Evolutionary conservation across 2,113 vertebrate genomes (phyloP), one percentile per base, ranked within the genome.

Genomic region (Perccottus glenii): DNA sequence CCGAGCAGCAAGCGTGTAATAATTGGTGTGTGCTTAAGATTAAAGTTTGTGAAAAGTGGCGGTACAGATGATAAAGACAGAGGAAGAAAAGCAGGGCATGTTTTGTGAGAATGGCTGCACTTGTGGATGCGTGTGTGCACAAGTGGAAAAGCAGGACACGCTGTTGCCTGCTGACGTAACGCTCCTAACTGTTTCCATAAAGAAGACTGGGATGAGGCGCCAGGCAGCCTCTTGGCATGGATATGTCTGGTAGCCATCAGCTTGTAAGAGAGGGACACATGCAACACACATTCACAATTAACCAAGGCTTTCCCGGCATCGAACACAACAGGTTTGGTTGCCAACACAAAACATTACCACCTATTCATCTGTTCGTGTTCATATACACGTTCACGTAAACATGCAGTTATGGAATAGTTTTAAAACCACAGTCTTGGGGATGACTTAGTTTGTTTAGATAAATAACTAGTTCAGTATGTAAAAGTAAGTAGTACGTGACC

Each of bases 121-220:
- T 69, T 61, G 43, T 62, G 42, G 60, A 48, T 63, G 59, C 33
- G 65, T 50, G 63, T 47, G 69, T 67, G 11, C 55, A 64, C 0
- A n/a, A 79, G 78, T 86, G 85, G 86, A 90, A 91, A 89, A 84
- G 78, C 19, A 10, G 57, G 64, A 77, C 75, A 77, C 40, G 64
- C 58, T 15, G 67, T 48, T 60, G 70, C 73, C 52, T 77, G 74
- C 76, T 93, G 90, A 91, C 85, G 86, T 88, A 90, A 89, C 77
- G 52, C 69, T 87, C 77, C 83, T 87, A 89, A 91, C 86, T 92
- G 89, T 92, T 92, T 91, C 92, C 91, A 92, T 89, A 73, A 77
- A 85, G 87, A 75, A 63, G 67, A 81, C 75, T 71, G 85, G 62
- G 75, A 87, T 7, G 73, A 75, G 86, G 88, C 84, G 84, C 89